Evolutionary conservation across 37 sponge, comb jelly and placozoan species (phyloP).

Genomic region (Halichondria panicea): DNA sequence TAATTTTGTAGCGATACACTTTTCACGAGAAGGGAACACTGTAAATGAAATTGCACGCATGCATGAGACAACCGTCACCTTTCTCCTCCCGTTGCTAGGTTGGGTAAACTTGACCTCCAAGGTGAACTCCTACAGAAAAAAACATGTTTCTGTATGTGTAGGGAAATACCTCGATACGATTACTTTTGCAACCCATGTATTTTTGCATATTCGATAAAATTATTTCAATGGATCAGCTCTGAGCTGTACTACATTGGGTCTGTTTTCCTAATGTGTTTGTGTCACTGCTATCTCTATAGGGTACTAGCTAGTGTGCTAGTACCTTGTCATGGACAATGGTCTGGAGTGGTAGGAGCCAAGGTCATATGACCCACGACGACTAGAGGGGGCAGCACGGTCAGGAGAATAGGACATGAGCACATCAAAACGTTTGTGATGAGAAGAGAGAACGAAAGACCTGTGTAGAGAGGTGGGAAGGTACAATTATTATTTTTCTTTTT

Average conservation of each 20-base stretch:
- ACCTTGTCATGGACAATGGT: too few relatives aligned
- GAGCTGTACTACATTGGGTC: too few relatives aligned
- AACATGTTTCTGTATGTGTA: too few relatives aligned
- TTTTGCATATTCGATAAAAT: too few relatives aligned
- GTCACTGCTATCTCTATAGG: too few relatives aligned
- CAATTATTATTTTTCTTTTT: background rate
- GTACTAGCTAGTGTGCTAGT: too few relatives aligned
- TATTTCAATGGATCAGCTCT: too few relatives aligned
- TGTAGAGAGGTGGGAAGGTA: background rate
- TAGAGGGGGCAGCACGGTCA: background rate
- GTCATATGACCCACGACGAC: too few relatives aligned
- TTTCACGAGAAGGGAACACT: background rate
- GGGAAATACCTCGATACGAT: too few relatives aligned
- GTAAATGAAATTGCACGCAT: background rate
- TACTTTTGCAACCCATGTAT: too few relatives aligned
- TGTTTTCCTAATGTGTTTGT: too few relatives aligned
- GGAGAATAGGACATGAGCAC: slow-evolving; percentile 15
- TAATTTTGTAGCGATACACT: background rate
- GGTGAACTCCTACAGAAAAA: background rate
- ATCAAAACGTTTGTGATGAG: slow-evolving; percentile 45
- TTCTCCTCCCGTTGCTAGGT: background rate
- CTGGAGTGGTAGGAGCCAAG: too few relatives aligned
- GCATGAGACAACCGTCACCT: background rate
- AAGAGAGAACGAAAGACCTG: slow-evolving; percentile 43
- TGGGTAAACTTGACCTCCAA: slow-evolving; percentile 5